Percentiles rank a stretch among this genome's conserved stretches.
Evolutionary conservation across 2,888 invertebrate genomes (phyloP).

Genomic region (Lasioglossum marginatum): DNA sequence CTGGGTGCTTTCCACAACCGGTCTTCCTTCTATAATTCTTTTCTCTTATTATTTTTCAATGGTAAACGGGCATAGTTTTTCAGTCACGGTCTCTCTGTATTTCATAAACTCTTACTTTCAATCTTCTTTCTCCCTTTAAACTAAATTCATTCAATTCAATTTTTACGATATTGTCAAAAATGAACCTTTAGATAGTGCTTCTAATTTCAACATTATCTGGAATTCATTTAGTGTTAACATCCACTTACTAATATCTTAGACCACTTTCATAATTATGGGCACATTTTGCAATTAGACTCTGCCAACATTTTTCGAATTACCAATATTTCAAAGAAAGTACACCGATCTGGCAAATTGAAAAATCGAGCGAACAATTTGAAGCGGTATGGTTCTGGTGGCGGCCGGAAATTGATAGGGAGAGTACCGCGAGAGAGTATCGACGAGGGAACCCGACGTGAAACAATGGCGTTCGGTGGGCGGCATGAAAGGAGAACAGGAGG

Average conservation of each 20-base stretch:
- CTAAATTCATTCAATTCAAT: too few relatives aligned
- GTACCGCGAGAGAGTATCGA: not conserved
- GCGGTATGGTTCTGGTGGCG: not conserved
- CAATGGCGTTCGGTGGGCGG: not conserved
- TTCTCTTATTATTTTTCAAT: not conserved
- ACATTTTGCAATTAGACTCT: not conserved
- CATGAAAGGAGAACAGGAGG: not conserved
- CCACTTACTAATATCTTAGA: too few relatives aligned
- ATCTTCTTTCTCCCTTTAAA: too few relatives aligned
- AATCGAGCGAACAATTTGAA: not conserved
- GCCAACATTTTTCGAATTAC: not conserved
- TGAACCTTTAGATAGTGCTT: too few relatives aligned
- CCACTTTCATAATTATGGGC: too few relatives aligned
- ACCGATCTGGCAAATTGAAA: not conserved
- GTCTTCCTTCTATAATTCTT: too few relatives aligned
- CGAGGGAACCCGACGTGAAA: not conserved
- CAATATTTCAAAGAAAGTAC: not conserved
- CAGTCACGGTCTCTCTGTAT: not conserved
- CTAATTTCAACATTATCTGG: too few relatives aligned
- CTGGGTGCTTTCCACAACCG: not conserved
- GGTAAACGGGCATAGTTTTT: not conserved
- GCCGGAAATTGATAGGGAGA: not conserved
- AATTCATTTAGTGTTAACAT: too few relatives aligned
- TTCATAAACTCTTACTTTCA: not conserved
- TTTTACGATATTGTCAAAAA: too few relatives aligned